phyloP scores from a whole-genome alignment of 1,140 invertebrate genomes.

The Mylabris phalerata region DNA sequence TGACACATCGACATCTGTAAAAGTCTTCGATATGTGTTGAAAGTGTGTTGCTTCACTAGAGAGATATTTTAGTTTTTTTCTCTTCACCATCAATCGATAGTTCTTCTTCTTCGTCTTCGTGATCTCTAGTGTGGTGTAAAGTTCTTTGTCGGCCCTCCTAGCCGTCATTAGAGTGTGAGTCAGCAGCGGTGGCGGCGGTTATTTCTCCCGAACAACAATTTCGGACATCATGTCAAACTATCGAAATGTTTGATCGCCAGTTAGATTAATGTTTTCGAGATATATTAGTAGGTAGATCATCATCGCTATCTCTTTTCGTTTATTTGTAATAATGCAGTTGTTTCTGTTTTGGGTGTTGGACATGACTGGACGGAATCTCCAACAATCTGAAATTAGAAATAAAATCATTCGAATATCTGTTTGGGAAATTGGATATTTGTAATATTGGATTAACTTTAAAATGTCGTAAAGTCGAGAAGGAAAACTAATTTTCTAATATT shows the following conservation, averaged over 20 bases:
- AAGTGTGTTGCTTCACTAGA: slow-evolving; percentile 11
- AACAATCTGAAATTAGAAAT: too few relatives aligned
- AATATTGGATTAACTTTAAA: too few relatives aligned
- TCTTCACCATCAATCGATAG: too few relatives aligned
- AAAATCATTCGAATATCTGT: too few relatives aligned
- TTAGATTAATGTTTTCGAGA: slow-evolving; percentile 37
- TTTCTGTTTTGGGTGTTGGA: too few relatives aligned
- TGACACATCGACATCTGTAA: slow-evolving; percentile 9
- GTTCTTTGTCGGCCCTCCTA: slow-evolving; percentile 32
- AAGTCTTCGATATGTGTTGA: slow-evolving; percentile 15
- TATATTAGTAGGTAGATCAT: too few relatives aligned
- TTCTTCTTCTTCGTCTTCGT: slow-evolving; percentile 10
- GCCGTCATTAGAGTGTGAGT: slow-evolving; percentile 37
- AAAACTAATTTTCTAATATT: background rate
- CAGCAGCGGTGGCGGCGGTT: slow-evolving; percentile 29
- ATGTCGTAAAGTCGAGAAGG: too few relatives aligned
- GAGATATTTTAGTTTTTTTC: background rate
- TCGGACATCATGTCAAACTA: slow-evolving; percentile 34
- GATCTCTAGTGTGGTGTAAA: slow-evolving; percentile 19
- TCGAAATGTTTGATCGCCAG: slow-evolving; percentile 39
- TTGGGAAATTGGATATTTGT: too few relatives aligned
- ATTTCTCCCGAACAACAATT: slow-evolving; percentile 6
- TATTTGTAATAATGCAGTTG: too few relatives aligned
- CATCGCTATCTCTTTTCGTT: too few relatives aligned
- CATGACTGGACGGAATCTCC: too few relatives aligned